Conservation (phyloP, 2,113 vertebrate genomes). For the Petromus typicus region DNA sequence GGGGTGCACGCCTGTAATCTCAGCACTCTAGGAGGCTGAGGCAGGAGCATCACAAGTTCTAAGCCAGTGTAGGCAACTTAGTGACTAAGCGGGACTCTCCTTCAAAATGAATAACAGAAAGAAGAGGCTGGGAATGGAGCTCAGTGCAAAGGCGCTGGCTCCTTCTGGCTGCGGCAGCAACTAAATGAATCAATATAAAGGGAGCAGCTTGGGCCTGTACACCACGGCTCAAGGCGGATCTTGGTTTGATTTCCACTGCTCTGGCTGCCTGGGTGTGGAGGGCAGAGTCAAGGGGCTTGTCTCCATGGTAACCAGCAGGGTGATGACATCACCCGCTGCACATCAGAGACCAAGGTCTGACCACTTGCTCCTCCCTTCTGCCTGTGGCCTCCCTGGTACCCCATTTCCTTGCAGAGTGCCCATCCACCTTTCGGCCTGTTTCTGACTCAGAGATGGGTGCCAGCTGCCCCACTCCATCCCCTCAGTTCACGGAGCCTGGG, state of each 20-base stretch:
- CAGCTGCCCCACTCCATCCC: not conserved
- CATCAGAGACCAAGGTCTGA: too few relatives aligned
- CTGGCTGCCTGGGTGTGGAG: accelerated
- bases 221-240: not conserved
- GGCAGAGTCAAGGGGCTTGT: not conserved
- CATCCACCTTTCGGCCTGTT: not conserved
- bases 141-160: not conserved
- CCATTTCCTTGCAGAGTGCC: not conserved
- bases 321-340: not conserved
- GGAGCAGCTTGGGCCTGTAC: not conserved
- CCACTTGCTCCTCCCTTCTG: not conserved
- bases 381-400: accelerated
- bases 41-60: not conserved
- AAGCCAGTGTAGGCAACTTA: not conserved
- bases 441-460: not conserved
- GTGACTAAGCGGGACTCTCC: not conserved
- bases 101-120: not conserved
- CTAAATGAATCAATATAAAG: not conserved
- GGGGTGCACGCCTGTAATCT: not conserved
- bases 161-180: not conserved
- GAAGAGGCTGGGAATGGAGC: not conserved
- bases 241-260: not conserved
- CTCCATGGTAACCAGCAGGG: accelerated
- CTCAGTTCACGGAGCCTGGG: not conserved
- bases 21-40: not conserved